Evolutionary conservation across 2,888 invertebrate genomes (phyloP).

Genomic region (Phaonia tiefii): DNA sequence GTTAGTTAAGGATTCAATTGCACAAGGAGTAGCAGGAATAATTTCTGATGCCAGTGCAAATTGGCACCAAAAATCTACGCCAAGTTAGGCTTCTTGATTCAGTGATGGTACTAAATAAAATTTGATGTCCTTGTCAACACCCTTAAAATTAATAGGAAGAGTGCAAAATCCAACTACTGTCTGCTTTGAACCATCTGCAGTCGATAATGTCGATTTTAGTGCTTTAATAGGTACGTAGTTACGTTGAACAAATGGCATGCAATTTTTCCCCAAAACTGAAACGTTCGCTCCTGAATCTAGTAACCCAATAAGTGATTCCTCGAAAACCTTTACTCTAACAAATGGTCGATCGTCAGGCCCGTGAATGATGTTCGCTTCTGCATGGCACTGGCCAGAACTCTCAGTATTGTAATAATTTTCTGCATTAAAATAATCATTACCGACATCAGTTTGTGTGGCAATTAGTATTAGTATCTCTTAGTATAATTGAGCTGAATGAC

Average conservation of each 20-base stretch:
- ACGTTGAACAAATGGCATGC: not conserved
- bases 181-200: slow-evolving; percentile 1
- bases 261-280: slow-evolving; percentile 13
- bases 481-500: too few relatives aligned
- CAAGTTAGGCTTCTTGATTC: slow-evolving; percentile 22
- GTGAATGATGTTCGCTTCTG: not conserved
- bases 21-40: too few relatives aligned
- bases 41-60: slow-evolving; percentile 16
- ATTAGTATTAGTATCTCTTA: too few relatives aligned
- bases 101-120: slow-evolving; percentile 47
- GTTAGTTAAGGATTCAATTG: not conserved
- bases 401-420: not conserved
- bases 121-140: not conserved
- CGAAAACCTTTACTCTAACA: slow-evolving; percentile 23
- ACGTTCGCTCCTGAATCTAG: slow-evolving; percentile 34
- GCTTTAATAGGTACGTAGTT: not conserved
- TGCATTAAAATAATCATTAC: too few relatives aligned
- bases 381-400: not conserved
- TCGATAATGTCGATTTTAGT: not conserved
- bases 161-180: not conserved
- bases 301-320: slow-evolving; percentile 25
- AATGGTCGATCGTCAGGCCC: slow-evolving; percentile 36
- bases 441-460: too few relatives aligned
- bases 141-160: slow-evolving; percentile 3
- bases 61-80: slow-evolving; percentile 18